A percentile compares a stretch with the other conserved stretches of the same genome.
Evolutionary conservation across 2,888 invertebrate genomes (phyloP).

Genomic region (Sipunculus nudus): DNA sequence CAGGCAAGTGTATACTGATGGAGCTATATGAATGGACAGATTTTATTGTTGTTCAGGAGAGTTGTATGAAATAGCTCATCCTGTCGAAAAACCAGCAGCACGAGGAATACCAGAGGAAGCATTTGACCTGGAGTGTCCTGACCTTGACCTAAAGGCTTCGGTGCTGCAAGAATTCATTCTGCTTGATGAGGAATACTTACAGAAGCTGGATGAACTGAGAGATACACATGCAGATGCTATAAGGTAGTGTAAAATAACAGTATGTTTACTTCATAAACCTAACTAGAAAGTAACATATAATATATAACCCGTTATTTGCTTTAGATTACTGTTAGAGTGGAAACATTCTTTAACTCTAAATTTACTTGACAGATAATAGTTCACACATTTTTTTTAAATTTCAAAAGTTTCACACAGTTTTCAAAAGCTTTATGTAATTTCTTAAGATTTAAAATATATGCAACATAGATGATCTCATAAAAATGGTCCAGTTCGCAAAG

Average conservation of each 20-base stretch:
- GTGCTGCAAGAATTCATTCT: slow-evolving; percentile 62
- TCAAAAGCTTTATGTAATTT: too few species aligned
- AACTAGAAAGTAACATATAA: slow-evolving; percentile 1
- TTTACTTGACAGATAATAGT: too few species aligned
- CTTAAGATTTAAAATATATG: too few species aligned
- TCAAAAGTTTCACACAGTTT: too few species aligned
- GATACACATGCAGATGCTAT: slow-evolving; percentile 51
- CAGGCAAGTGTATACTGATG: too few species aligned
- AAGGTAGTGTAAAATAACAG: slow-evolving; percentile 41
- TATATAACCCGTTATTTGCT: background rate
- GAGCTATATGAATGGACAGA: too few species aligned
- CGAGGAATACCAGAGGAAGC: slow-evolving; percentile 64
- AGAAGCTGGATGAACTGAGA: slow-evolving; percentile 50
- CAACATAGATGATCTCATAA: too few species aligned
- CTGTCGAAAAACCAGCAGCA: too few species aligned
- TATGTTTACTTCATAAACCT: background rate
- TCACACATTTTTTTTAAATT: too few species aligned
- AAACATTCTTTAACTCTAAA: background rate
- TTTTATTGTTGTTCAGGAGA: too few species aligned
- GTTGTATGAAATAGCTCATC: too few species aligned
- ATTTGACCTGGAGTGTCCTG: slow-evolving; percentile 59
- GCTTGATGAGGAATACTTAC: slow-evolving; percentile 59
- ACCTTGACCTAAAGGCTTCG: slow-evolving; percentile 54
- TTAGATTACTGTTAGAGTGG: background rate
- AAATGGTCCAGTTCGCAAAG: too few species aligned